A percentile compares a stretch with the other conserved stretches of the same genome.
phyloP scores from a whole-genome alignment of 2,888 invertebrate species.

The Oxytorus armatus region DNA sequence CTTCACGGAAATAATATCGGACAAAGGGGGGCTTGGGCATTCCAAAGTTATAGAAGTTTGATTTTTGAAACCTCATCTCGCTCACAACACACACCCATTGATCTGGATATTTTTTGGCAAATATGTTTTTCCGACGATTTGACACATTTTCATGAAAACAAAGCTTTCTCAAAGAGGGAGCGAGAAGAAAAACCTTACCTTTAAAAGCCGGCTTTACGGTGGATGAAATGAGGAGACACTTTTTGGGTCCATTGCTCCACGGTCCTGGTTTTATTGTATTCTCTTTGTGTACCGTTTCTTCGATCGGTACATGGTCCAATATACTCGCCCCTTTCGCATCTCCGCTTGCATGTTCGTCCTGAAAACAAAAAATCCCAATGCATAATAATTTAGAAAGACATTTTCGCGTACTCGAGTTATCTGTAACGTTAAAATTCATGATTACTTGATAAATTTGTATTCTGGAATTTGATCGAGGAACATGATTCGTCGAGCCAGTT shows the following conservation, averaged over 20 bases:
- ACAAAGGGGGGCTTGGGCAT: no score
- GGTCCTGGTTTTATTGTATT: conserved; percentile 90
- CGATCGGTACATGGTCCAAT: conserved; percentile 86
- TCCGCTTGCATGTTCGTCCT: conserved; percentile 77
- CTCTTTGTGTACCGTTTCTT: conserved; percentile 87
- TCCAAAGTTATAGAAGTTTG: no score
- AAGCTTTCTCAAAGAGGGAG: no score
- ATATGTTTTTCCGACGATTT: no score
- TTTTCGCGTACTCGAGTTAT: no score
- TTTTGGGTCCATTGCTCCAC: conserved; percentile 87
- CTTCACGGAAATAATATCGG: no score
- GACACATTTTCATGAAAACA: no score
- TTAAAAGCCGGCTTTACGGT: conserved; percentile 84
- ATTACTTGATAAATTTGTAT: conserved; percentile 87
- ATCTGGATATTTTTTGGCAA: no score
- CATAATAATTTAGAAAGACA: no score
- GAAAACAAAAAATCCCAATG: conserved; percentile 61
- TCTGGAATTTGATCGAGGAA: conserved; percentile 85
- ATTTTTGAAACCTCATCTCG: no score
- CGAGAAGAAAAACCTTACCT: conserved; percentile 80
- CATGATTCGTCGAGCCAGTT: conserved; percentile 81
- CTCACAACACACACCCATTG: no score
- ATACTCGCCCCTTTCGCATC: conserved; percentile 85
- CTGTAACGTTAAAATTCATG: background rate
- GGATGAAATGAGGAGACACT: conserved; percentile 80